Percentiles rank a stretch among this genome's conserved stretches.
Conservation (phyloP, 2,797 vertebrate species). For the Synanceia verrucosa region DNA sequence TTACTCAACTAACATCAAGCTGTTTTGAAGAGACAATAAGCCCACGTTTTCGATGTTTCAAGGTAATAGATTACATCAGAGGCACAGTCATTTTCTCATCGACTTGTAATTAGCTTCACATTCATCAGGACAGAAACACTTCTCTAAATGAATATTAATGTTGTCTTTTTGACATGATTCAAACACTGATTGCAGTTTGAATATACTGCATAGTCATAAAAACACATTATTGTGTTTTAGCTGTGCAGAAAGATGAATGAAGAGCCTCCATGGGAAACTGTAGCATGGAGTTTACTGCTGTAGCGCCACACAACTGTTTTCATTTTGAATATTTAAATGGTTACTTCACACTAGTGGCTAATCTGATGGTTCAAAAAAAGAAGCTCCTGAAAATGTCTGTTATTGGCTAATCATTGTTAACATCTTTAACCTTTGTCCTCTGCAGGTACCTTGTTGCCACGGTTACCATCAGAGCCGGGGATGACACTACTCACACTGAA, state of each 20-base stretch:
- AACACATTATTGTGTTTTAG: neutral
- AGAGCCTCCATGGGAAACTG: no score
- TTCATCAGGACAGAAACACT: no score
- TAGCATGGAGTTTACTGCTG: no score
- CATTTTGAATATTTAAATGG: neutral
- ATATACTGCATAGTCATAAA: neutral
- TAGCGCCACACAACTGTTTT: neutral
- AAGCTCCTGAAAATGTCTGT: neutral
- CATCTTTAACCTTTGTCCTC: constrained; percentile 22
- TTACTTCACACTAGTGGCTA: neutral
- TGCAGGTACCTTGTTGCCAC: constrained; percentile 94
- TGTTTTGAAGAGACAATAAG: no score
- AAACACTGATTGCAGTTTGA: no score
- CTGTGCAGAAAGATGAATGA: neutral
- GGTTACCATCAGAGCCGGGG: constrained; percentile 95
- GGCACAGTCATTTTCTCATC: no score
- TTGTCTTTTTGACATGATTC: no score
- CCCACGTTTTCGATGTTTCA: no score
- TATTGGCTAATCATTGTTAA: neutral
- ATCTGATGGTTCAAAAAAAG: neutral
- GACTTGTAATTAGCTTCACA: no score
- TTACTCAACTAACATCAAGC: no score
- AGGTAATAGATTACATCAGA: no score
- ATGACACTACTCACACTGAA: constrained; percentile 95
- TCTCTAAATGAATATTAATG: no score